Evolutionary conservation across 2,797 vertebrate species (phyloP), one percentile per base, ranked within the genome.

Genomic region (Steatocranus sp.): DNA sequence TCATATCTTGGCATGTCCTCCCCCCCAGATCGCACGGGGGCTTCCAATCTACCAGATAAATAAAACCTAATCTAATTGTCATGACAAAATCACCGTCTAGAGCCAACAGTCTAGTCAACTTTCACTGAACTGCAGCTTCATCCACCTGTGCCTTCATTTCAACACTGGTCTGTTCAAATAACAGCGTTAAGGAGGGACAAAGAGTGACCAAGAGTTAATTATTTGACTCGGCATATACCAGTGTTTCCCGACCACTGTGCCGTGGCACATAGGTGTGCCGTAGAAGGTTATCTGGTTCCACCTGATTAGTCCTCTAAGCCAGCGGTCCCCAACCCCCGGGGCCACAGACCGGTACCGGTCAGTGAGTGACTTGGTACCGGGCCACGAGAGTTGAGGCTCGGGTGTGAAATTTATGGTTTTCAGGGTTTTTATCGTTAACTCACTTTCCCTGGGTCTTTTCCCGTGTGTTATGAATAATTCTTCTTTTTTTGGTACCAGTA

Each of bases 1-100:
- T 88, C 85, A 81, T 50, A 81, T 80, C 18, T 82, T 87, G 76
- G 85, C 78, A 53, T 18, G 8, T 18, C 5, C 23, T 15, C 54
- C 76, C 74, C 51, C 77, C 76, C 48, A 43, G 43, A 68, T 49
- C 66, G 70, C 34, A 48, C 4, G n/a, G 68, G 4, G 5, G 38
- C 15, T 85, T 76, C 15, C 36, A 89, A 84, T 77, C 79, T 68
- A 76, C 41, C 25, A 80, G 32, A 88, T 83, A 74, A 85, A 81
- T 75, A 32, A 74, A 79, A 76, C 12, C 1, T 15, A 66, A 84
- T 88, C 61, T 51, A 73, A 83, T 63, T 79, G 56, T 83, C 78
- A 51, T 75, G 76, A 82, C 38, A 86, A 50, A 79, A 36, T 53
- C 30, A 3, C 25, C 11, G 2, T 80, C 50, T 49, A n/a, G 75